These are phyloP conservation scores for Eptatretus atami DNA, from an alignment of 2,797 vertebrate species.

Conservation along the genomic window DNA sequence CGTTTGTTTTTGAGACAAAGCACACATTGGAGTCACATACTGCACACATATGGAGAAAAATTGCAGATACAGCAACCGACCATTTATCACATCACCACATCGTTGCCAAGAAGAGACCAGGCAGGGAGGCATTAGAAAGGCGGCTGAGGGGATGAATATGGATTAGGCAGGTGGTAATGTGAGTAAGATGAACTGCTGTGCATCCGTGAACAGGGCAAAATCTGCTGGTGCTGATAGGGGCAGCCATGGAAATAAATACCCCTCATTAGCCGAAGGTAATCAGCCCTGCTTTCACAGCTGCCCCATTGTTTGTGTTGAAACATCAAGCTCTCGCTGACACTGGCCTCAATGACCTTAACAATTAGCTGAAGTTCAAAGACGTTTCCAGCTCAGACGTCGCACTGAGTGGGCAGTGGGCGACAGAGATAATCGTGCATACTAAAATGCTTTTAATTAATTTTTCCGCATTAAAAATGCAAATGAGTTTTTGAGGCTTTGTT, in stretches of 20 bases:
- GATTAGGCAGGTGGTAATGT: slow-evolving; percentile 5
- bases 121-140: no score
- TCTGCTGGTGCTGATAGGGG: slow-evolving; percentile 3
- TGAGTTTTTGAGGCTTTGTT: slow-evolving; percentile 1
- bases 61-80: no score
- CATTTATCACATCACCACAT: no score
- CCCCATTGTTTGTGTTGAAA: slow-evolving; percentile 4
- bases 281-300: slow-evolving; percentile 5
- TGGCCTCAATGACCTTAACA: slow-evolving; percentile 2
- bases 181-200: slow-evolving; percentile 4
- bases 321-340: slow-evolving; percentile 5
- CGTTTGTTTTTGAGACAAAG: no score
- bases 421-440: slow-evolving; percentile 2
- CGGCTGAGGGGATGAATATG: not conserved
- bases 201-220: not conserved
- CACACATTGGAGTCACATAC: no score
- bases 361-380: slow-evolving; percentile 6
- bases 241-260: slow-evolving; percentile 5
- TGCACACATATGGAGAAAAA: no score
- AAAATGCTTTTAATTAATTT: slow-evolving; percentile 5
- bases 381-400: slow-evolving; percentile 1
- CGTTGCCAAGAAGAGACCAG: no score
- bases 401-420: slow-evolving; percentile 4
- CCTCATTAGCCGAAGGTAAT: slow-evolving; percentile 5
- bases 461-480: slow-evolving; percentile 5